phyloP scores from a whole-genome alignment of 2,113 vertebrate genomes.

The Gymnobelideus leadbeateri region DNA sequence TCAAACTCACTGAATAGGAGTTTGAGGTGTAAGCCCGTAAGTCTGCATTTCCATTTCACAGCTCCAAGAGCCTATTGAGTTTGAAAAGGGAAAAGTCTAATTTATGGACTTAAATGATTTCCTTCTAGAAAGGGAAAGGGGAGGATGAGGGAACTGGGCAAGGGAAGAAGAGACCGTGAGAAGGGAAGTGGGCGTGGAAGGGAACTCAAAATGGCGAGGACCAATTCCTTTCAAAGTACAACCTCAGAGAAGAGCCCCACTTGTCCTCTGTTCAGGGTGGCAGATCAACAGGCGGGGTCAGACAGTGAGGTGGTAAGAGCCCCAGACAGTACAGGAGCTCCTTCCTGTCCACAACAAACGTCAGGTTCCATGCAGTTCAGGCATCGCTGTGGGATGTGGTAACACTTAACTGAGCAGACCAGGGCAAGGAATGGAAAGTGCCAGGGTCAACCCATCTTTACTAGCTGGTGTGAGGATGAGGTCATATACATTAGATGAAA shows the following conservation, averaged over 20 bases:
- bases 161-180: neutral
- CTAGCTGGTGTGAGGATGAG: neutral
- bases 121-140: conserved; percentile 37
- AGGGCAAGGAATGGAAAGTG: neutral
- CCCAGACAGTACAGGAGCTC: fast-evolving
- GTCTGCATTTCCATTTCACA: neutral
- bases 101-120: neutral
- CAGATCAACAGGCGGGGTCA: neutral
- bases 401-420: neutral
- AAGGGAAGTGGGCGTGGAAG: neutral
- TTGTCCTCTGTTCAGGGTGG: neutral
- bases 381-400: neutral
- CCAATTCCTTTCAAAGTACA: neutral
- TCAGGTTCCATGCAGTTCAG: neutral
- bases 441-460: neutral
- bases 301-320: neutral
- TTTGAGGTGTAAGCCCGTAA: neutral
- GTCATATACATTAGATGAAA: neutral
- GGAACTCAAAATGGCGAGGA: neutral
- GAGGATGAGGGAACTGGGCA: conserved; percentile 13
- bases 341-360: neutral
- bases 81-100: neutral
- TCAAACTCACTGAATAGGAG: neutral
- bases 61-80: neutral
- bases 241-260: neutral